Conservation (phyloP, 2,888 invertebrate genomes). For the Trachelus iudaicus region DNA sequence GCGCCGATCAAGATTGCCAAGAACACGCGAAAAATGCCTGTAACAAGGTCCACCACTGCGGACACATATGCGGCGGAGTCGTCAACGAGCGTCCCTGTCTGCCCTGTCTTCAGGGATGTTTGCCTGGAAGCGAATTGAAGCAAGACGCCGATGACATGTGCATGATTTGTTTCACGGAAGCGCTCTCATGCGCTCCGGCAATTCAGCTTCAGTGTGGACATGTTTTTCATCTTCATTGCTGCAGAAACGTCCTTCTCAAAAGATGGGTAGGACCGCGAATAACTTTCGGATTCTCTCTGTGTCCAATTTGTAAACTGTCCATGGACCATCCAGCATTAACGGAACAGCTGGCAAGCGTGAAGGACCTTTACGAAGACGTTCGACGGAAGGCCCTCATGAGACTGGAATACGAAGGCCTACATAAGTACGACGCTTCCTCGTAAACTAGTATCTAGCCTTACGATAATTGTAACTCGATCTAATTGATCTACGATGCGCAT, state of each 20-base stretch:
- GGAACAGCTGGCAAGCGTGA: conserved; percentile 83
- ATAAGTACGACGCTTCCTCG: conserved; percentile 65
- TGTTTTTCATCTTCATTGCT: conserved; percentile 95
- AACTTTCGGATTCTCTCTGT: conserved; percentile 94
- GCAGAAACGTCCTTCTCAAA: conserved; percentile 83
- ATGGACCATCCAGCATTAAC: conserved; percentile 85
- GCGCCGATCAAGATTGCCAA: conserved; percentile 92
- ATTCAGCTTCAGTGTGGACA: conserved; percentile 93
- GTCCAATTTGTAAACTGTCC: conserved; percentile 96
- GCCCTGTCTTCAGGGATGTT: conserved; percentile 91
- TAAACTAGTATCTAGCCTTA: not conserved
- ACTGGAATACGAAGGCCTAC: conserved; percentile 94
- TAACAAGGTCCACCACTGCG: conserved; percentile 83
- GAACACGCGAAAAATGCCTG: conserved; percentile 87
- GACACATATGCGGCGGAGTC: conserved; percentile 96
- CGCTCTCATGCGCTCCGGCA: conserved; percentile 94
- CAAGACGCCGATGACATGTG: conserved; percentile 99
- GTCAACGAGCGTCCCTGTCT: conserved; percentile 84
- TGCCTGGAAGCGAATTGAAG: conserved; percentile 70
- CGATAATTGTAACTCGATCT: too few species aligned
- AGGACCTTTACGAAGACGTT: conserved; percentile 88
- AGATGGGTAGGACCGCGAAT: conserved; percentile 96
- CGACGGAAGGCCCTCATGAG: conserved; percentile 94
- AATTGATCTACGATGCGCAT: too few species aligned
- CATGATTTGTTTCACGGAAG: conserved; percentile 99